Evolutionary conservation across 1,140 invertebrate species (phyloP).

Genomic region (Microplitis demolitor): DNA sequence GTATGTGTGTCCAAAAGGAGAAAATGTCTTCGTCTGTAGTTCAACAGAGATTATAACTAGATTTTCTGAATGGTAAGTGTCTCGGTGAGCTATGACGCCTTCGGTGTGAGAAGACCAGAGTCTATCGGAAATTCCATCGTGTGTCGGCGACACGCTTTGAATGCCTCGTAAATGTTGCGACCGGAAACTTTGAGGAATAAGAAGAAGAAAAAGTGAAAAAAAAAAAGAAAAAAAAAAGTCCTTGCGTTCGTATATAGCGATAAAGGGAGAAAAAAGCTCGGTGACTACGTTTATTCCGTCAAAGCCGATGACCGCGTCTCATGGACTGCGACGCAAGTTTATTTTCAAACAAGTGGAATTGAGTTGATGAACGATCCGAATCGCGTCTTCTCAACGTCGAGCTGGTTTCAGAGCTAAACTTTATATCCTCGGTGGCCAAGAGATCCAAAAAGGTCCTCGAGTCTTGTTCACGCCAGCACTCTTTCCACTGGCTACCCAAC

Average conservation of each 20-base stretch:
- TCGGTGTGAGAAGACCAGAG: not conserved
- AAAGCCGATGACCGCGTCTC: not conserved
- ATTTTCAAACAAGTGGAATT: constrained; percentile 22
- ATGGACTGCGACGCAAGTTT: constrained; percentile 14
- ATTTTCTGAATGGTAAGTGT: not conserved
- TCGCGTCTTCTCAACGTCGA: not conserved
- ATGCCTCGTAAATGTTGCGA: not conserved
- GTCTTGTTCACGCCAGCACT: too few relatives aligned
- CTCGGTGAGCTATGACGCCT: not conserved
- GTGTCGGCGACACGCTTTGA: constrained; percentile 10
- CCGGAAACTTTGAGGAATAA: constrained; percentile 7
- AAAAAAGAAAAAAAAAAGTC: too few relatives aligned
- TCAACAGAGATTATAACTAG: not conserved
- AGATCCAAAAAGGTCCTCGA: not conserved
- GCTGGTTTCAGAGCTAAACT: not conserved
- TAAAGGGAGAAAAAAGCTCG: not conserved
- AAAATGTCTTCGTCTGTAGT: too few relatives aligned
- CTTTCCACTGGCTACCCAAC: too few relatives aligned
- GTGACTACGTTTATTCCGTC: not conserved
- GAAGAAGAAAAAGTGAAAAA: not conserved
- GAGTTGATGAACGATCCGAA: constrained; percentile 27
- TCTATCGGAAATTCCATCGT: constrained; percentile 22
- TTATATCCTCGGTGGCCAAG: not conserved
- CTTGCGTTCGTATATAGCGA: not conserved
- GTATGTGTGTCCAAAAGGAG: not conserved